These are phyloP conservation scores for Drosophila nebulosa DNA, from an alignment of 1,140 invertebrate genomes.

Conservation along the genomic window DNA sequence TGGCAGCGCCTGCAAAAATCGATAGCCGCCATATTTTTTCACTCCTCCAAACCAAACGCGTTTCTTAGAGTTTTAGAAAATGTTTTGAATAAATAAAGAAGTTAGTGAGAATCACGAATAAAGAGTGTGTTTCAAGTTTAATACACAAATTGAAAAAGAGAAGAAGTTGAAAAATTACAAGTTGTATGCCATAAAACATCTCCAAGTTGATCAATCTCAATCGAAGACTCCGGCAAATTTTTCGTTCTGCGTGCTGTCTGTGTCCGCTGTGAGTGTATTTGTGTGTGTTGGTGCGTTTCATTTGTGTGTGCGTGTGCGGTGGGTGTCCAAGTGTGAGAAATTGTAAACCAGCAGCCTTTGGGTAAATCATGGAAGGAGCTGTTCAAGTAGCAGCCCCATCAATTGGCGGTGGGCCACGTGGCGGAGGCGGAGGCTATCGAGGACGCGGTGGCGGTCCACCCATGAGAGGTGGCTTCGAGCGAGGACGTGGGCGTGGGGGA, in stretches of 20 bases:
- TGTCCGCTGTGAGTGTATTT: conserved; percentile 15
- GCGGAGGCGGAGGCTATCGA: conserved; percentile 67
- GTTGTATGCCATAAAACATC: background rate
- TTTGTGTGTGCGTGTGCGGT: conserved; percentile 31
- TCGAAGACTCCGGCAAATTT: conserved; percentile 24
- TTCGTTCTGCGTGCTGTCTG: conserved; percentile 22
- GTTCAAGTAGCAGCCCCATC: conserved; percentile 55
- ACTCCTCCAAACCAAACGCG: conserved; percentile 55
- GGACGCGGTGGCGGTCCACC: conserved; percentile 70
- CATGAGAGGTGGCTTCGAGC: conserved; percentile 74
- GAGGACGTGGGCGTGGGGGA: conserved; percentile 72
- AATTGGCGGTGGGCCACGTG: conserved; percentile 59
- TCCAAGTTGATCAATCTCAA: background rate
- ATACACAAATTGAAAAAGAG: background rate
- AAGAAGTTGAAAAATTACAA: background rate
- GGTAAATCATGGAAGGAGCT: conserved; percentile 67
- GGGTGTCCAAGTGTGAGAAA: conserved; percentile 20
- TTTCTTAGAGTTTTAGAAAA: conserved; percentile 29
- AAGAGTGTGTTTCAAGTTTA: conserved; percentile 23
- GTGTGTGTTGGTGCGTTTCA: conserved; percentile 25
- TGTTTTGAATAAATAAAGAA: conserved; percentile 54
- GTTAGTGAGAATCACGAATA: conserved; percentile 19
- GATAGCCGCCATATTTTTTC: conserved; percentile 79
- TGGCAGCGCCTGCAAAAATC: conserved; percentile 53
- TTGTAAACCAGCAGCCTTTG: conserved; percentile 9